Evolutionary conservation across 2,113 vertebrate genomes (phyloP).

Genomic region (Cardinalis cardinalis): DNA sequence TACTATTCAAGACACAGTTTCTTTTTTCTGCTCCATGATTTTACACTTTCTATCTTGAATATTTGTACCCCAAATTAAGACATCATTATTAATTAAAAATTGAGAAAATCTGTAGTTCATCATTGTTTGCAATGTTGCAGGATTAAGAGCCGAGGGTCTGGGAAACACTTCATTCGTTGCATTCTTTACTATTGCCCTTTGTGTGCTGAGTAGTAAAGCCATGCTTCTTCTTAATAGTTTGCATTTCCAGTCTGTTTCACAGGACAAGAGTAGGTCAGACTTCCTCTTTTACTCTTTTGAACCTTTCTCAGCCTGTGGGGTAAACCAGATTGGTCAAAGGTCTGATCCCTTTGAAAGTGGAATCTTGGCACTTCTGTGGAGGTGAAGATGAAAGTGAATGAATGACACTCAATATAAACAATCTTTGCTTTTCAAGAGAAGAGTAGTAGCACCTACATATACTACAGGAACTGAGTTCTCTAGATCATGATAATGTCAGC

Average conservation of each 20-base stretch:
- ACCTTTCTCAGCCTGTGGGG: background rate
- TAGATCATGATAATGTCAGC: background rate
- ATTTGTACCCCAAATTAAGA: background rate
- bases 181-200: background rate
- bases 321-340: slow-evolving; percentile 1
- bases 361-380: background rate
- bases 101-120: background rate
- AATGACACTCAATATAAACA: background rate
- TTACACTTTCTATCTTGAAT: background rate
- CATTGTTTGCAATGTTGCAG: background rate
- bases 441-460: background rate
- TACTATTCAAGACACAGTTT: background rate
- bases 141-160: background rate
- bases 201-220: background rate
- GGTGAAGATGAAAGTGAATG: background rate
- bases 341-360: background rate
- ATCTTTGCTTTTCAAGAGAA: background rate
- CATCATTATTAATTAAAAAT: background rate
- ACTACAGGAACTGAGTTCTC: background rate
- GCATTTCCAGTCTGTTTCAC: background rate
- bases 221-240: background rate
- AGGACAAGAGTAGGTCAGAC: background rate
- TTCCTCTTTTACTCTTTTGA: background rate
- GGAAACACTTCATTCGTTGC: background rate
- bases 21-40: background rate